These are phyloP conservation scores for Clarias pachynema DNA, from an alignment of 2,797 vertebrate genomes.

Conservation along the genomic window DNA sequence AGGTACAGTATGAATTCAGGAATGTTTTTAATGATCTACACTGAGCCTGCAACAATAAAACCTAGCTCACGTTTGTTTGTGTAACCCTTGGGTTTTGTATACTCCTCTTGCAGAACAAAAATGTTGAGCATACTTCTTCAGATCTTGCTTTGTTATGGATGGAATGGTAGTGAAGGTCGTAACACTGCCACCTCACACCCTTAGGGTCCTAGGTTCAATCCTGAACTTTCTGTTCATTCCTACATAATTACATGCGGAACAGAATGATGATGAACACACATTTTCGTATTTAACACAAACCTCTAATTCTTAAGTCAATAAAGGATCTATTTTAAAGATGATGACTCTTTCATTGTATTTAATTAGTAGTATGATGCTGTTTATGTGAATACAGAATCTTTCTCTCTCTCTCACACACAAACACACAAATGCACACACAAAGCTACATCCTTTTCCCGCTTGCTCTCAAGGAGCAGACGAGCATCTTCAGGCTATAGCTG, in stretches of 20 bases:
- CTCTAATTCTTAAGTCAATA: not conserved
- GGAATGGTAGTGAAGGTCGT: not conserved
- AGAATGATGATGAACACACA: not conserved
- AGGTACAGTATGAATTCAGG: not conserved
- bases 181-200: not conserved
- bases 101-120: not conserved
- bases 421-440: constrained; percentile 49
- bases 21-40: not conserved
- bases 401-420: constrained; percentile 2
- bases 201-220: not conserved
- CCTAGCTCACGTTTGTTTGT: not conserved
- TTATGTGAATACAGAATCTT: not conserved
- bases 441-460: constrained; percentile 24
- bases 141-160: not conserved
- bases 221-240: not conserved
- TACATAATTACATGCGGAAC: not conserved
- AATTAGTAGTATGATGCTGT: not conserved
- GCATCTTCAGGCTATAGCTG: constrained; percentile 68
- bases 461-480: constrained; percentile 57
- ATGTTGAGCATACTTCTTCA: not conserved
- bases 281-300: not conserved
- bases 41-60: not conserved
- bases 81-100: not conserved
- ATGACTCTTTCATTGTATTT: too few species aligned
- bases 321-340: not conserved